Evolutionary conservation across 2,888 invertebrate species (phyloP).

Genomic region (Ceraclea dissimilis): DNA sequence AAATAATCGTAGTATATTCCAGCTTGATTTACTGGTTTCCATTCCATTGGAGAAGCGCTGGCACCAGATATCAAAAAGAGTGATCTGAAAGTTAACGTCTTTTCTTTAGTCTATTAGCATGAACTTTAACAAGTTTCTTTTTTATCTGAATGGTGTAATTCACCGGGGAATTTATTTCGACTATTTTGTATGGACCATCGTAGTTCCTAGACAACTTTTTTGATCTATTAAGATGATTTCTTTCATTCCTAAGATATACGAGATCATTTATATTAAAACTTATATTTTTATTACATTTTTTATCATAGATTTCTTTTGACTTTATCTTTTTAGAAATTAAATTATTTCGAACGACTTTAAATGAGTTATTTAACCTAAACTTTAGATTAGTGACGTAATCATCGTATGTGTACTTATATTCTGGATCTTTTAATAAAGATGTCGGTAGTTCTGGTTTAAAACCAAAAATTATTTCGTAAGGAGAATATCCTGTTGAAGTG

Average conservation of each 20-base stretch:
- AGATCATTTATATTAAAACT: constrained; percentile 24
- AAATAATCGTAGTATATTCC: not conserved
- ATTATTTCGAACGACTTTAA: constrained; percentile 27
- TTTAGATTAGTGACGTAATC: constrained; percentile 23
- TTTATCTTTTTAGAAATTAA: constrained; percentile 25
- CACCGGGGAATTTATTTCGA: constrained; percentile 22
- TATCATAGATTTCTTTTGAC: constrained; percentile 27
- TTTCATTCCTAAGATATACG: constrained; percentile 22
- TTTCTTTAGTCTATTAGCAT: constrained; percentile 19
- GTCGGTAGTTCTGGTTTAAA: constrained; percentile 25
- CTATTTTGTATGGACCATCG: constrained; percentile 23
- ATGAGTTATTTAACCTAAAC: constrained; percentile 25
- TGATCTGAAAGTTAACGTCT: not conserved
- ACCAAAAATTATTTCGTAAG: constrained; percentile 30
- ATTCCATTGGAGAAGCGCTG: not conserved
- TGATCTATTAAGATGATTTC: constrained; percentile 10
- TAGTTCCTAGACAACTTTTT: constrained; percentile 23
- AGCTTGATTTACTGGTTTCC: not conserved
- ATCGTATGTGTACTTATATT: constrained; percentile 29
- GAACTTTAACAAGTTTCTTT: constrained; percentile 19
- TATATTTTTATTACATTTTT: constrained; percentile 14
- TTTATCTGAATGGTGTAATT: constrained; percentile 25
- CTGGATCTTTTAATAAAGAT: constrained; percentile 24
- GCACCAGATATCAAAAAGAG: too few species aligned
- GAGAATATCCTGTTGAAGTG: constrained; percentile 27